Evolutionary conservation across 2,888 invertebrate genomes (phyloP).

Genomic region (Athalia cordata): DNA sequence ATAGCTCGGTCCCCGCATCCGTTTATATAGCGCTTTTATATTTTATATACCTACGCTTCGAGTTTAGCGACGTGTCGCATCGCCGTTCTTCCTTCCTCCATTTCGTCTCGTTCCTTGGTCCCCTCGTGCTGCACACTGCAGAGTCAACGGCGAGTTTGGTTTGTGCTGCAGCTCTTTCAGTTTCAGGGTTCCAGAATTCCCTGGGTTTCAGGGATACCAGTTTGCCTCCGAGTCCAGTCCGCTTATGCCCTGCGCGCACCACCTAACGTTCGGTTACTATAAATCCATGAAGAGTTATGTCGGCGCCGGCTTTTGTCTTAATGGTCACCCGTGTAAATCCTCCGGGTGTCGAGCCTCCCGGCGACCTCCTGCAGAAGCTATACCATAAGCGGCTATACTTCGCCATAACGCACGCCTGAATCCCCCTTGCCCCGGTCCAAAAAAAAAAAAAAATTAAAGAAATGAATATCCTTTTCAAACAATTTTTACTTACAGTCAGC

Average conservation of each 20-base stretch:
- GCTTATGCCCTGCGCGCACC: slow-evolving; percentile 35
- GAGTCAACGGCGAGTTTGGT: slow-evolving; percentile 10
- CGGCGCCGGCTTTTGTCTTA: slow-evolving; percentile 69
- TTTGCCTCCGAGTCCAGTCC: not conserved
- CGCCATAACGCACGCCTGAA: not conserved
- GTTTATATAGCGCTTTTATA: slow-evolving; percentile 51
- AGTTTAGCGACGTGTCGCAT: slow-evolving; percentile 37
- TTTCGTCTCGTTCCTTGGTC: not conserved
- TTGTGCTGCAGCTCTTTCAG: not conserved
- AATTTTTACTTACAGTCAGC: no score
- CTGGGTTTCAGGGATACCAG: slow-evolving; percentile 12
- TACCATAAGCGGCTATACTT: slow-evolving; percentile 6
- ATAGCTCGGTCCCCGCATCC: slow-evolving; percentile 60
- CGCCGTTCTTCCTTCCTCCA: slow-evolving; percentile 4
- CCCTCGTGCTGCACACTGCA: not conserved
- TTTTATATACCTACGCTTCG: slow-evolving; percentile 44
- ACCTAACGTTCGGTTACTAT: slow-evolving; percentile 62
- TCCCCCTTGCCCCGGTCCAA: no score
- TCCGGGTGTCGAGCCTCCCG: slow-evolving; percentile 54
- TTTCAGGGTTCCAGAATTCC: not conserved
- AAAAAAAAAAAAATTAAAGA: no score
- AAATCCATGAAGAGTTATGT: slow-evolving; percentile 71
- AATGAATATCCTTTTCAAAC: no score
- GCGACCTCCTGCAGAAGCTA: slow-evolving; percentile 5
- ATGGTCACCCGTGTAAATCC: slow-evolving; percentile 69